These are phyloP conservation scores for Charaxes varanes DNA, from an alignment of 1,140 invertebrate genomes.

Conservation along the genomic window DNA sequence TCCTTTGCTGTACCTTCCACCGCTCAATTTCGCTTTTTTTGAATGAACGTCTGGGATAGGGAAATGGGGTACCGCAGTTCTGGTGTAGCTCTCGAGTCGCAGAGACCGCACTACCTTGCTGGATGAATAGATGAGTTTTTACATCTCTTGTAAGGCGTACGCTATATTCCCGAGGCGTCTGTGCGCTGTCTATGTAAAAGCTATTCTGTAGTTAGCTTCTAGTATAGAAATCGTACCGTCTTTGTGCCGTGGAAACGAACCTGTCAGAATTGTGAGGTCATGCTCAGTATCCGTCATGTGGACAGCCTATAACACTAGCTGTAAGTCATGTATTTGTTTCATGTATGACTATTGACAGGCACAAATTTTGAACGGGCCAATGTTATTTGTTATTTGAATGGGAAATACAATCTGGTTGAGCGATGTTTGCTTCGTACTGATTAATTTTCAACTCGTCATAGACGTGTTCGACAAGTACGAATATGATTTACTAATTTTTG, in stretches of 20 bases:
- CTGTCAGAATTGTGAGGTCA: conserved; percentile 56
- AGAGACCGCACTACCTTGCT: too few relatives aligned
- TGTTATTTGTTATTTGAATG: conserved; percentile 19
- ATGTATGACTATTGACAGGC: conserved; percentile 41
- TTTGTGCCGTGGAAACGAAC: background rate
- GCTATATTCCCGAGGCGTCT: too few relatives aligned
- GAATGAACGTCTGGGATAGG: too few relatives aligned
- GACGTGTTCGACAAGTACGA: background rate
- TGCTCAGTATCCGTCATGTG: conserved; percentile 56
- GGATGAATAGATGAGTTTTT: too few relatives aligned
- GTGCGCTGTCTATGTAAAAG: too few relatives aligned
- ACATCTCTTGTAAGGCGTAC: too few relatives aligned
- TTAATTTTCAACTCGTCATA: conserved; percentile 1
- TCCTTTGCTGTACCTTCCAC: too few relatives aligned
- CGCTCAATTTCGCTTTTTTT: too few relatives aligned
- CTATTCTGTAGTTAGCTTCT: too few relatives aligned
- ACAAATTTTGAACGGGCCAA: conserved; percentile 25
- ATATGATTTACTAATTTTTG: conserved; percentile 1
- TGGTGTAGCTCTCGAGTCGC: too few relatives aligned
- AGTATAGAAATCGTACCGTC: background rate
- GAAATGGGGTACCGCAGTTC: too few relatives aligned
- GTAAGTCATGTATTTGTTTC: conserved; percentile 47
- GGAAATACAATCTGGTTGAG: conserved; percentile 3
- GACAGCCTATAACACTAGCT: conserved; percentile 50
- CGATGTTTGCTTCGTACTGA: conserved; percentile 1